Percentiles rank a stretch among this genome's conserved stretches.
Evolutionary conservation across 2,797 vertebrate species (phyloP).

Genomic region (Oophaga sylvatica): DNA sequence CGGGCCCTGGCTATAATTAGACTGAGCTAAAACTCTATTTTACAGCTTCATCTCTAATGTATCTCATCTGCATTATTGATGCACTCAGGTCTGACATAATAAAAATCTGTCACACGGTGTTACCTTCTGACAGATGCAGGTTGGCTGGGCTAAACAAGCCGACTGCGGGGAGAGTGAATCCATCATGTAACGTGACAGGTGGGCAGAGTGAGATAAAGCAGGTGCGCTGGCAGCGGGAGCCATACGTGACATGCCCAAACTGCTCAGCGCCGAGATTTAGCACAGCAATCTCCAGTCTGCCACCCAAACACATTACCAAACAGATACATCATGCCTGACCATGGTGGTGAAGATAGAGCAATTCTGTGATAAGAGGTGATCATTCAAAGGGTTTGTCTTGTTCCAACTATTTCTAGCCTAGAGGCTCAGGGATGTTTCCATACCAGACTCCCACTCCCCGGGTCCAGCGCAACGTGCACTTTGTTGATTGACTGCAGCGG

Average conservation of each 20-base stretch:
- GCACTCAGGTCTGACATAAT: neutral
- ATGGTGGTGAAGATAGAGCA: neutral
- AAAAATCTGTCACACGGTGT: neutral
- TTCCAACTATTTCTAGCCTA: no score
- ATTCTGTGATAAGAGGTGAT: neutral
- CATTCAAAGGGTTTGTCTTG: neutral
- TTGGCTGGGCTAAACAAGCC: neutral
- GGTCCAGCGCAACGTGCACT: no score
- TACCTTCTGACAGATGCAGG: neutral
- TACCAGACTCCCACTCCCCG: no score
- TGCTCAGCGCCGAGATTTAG: neutral
- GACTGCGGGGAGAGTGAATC: neutral
- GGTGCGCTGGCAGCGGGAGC: constrained; percentile 3
- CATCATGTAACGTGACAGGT: neutral
- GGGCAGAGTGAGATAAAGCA: constrained; percentile 6
- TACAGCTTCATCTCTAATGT: neutral
- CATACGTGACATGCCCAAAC: neutral
- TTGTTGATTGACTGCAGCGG: no score
- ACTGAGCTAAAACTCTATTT: neutral
- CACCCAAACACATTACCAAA: neutral
- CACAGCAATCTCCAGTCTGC: neutral
- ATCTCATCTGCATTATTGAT: constrained; percentile 13
- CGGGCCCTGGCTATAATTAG: constrained; percentile 32
- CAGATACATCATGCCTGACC: neutral
- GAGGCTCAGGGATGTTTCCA: no score